These are phyloP conservation scores for Athene cunicularia DNA, from an alignment of 2,113 vertebrate genomes.

Conservation along the genomic window DNA sequence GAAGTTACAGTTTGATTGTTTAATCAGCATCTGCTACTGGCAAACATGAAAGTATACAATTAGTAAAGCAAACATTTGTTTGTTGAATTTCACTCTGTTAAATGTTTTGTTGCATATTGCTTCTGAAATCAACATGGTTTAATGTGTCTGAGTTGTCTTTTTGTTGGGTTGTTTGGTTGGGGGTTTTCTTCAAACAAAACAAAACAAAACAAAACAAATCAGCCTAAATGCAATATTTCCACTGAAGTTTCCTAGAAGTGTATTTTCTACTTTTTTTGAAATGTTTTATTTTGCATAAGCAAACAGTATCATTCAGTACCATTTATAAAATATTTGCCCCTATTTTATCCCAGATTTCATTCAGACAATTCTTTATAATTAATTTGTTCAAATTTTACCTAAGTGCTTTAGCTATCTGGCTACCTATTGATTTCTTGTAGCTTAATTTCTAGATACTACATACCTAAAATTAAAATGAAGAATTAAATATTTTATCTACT, in stretches of 20 bases:
- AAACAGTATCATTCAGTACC: neutral
- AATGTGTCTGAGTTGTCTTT: neutral
- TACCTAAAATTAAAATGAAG: neutral
- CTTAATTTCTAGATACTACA: neutral
- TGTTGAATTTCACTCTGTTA: neutral
- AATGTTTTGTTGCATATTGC: neutral
- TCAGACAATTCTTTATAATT: neutral
- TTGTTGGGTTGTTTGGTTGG: neutral
- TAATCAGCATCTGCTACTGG: conserved; percentile 4
- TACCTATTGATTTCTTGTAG: neutral
- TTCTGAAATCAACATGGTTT: neutral
- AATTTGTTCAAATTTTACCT: neutral
- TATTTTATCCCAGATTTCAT: neutral
- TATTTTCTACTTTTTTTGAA: neutral
- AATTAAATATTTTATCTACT: neutral
- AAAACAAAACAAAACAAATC: neutral
- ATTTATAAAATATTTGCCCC: neutral
- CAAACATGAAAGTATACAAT: conserved; percentile 2
- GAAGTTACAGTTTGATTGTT: neutral
- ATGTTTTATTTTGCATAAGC: neutral
- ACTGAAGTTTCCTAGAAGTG: neutral
- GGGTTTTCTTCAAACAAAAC: neutral
- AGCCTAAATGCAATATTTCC: neutral
- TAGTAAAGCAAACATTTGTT: neutral
- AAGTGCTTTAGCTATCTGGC: neutral